Evolutionary conservation across 2,888 invertebrate genomes (phyloP).

Genomic region (Acleris cristana): DNA sequence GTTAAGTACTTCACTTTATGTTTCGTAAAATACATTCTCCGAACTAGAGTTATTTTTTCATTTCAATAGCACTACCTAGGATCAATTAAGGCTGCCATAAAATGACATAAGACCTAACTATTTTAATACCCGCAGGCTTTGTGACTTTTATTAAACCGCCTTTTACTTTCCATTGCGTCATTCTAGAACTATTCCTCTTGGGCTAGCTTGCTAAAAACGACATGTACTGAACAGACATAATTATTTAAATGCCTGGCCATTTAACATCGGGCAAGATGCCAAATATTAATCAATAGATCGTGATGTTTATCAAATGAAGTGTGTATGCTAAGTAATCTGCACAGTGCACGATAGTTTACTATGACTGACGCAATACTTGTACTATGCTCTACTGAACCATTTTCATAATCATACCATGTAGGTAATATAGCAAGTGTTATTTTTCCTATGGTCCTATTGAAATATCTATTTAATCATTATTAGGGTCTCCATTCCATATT

Average conservation of each 20-base stretch:
- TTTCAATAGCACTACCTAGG: neutral
- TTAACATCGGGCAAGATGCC: neutral
- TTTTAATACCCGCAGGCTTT: slow-evolving; percentile 5
- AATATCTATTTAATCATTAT: too few species aligned
- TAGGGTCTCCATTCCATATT: too few species aligned
- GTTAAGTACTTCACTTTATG: too few species aligned
- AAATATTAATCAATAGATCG: neutral
- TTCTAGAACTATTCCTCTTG: slow-evolving; percentile 9
- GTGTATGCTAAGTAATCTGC: neutral
- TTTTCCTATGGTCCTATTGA: too few species aligned
- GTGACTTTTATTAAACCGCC: slow-evolving; percentile 9
- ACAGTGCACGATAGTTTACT: neutral
- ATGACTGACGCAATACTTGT: neutral
- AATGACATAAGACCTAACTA: slow-evolving; percentile 1
- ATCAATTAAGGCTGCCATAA: neutral
- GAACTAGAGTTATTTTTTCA: neutral
- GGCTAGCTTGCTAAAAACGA: slow-evolving; percentile 5
- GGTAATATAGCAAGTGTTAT: too few species aligned
- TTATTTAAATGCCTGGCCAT: slow-evolving; percentile 1
- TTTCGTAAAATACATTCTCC: too few species aligned
- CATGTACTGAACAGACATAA: neutral
- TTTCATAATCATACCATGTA: too few species aligned
- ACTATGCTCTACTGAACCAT: neutral
- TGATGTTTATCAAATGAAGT: neutral
- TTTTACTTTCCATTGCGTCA: slow-evolving; percentile 25